These are phyloP conservation scores for Epizoanthus ramosus DNA, from an alignment of 92 coral and sea anemone species.

Conservation along the genomic window DNA sequence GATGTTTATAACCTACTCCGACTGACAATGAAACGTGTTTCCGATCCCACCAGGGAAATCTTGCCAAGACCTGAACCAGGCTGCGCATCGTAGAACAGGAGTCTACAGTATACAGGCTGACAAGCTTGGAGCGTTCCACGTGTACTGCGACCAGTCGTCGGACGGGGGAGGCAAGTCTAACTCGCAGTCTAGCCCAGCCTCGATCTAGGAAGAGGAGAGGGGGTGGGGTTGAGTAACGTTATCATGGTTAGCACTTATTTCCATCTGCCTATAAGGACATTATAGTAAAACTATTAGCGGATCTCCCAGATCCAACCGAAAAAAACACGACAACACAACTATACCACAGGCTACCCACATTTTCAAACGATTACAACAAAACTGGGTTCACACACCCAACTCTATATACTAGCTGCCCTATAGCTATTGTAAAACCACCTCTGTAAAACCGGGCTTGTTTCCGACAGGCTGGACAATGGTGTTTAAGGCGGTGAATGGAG, in stretches of 20 bases:
- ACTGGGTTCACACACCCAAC: too few relatives aligned
- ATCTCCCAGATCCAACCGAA: too few relatives aligned
- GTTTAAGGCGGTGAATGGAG: background rate
- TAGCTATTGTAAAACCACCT: background rate
- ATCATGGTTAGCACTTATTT: too few relatives aligned
- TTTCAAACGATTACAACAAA: background rate
- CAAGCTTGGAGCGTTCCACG: background rate
- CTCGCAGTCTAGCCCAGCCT: too few relatives aligned
- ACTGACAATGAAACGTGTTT: background rate
- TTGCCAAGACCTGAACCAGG: background rate
- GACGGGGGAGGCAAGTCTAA: conserved; percentile 2
- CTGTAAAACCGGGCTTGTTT: background rate
- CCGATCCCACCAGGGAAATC: background rate
- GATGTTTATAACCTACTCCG: background rate
- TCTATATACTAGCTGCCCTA: too few relatives aligned
- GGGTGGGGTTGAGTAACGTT: too few relatives aligned
- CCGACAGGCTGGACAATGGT: conserved; percentile 19
- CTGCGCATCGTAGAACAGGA: background rate
- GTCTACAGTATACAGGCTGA: background rate
- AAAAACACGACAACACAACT: too few relatives aligned
- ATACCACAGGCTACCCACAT: background rate
- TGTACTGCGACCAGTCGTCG: conserved; percentile 7
- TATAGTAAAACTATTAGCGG: too few relatives aligned
- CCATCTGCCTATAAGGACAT: too few relatives aligned
- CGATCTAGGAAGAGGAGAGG: too few relatives aligned